Evolutionary conservation across 2,888 invertebrate genomes (phyloP), one percentile per base, ranked within the genome.

Genomic region (Villa cingulata): DNA sequence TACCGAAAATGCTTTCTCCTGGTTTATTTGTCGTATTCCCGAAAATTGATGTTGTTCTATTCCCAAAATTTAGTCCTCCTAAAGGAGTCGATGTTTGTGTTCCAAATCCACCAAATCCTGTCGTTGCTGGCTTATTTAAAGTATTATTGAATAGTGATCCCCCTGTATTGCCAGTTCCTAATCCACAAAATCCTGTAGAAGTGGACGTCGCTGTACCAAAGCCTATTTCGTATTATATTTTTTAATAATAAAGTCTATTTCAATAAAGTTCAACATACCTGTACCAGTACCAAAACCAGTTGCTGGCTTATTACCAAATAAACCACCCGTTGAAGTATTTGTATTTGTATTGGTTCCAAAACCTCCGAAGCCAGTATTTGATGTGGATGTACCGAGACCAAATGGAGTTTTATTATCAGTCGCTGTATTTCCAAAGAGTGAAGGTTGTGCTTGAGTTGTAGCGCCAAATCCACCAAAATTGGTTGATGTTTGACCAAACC

Each of bases 61-160:
- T 45, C 15, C 48, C 49, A 37, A 51, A 50, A 42, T 42, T 48
- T 14, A 51, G 20, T 46, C 50, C 56, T 14, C 58, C 61, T 27
- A 62, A 10, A 3, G 62, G 61, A 43, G 61, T 56, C 7, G 61
- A 52, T 15, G 66, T 56, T 1, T 62, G 65, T 15, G 68, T 66
- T 2, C 70, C 70, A 57, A 80, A 78, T 1, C 62, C 62, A 14
- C 79, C 77, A 60, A 81, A 81, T 0, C 71, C 66, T 0, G 77
- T 71, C 7, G 72, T 71, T 3, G 68, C 65, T 40, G 66, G 72
- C 54, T 72, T 68, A 51, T 68, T 64, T 37, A 71, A 49, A 43
- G 59, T 55, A 14, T 62, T 59, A 49, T 65, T 67, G 36, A 67
- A 66, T 10, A 68, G 50, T 2, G 65, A 62, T 5, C 62, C 60